Base-by-base conservation (phyloP, 2,888 invertebrate genomes). In the Spisula solida region DNA sequence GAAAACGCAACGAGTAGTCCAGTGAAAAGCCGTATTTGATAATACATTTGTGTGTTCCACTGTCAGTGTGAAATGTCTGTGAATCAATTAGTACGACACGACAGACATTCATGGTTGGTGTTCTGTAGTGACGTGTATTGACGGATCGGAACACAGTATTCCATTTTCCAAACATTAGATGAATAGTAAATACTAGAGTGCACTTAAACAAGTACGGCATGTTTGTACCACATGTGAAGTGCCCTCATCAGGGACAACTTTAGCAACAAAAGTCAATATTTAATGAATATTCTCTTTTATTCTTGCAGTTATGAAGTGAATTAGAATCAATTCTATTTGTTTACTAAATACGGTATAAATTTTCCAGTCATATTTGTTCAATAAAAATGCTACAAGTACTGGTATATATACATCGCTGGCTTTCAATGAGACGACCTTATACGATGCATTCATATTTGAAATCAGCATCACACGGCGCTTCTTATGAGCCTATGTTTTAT, bases 231-330 rank as follows among this genome's bases (percentile, higher is more conserved):
- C 25, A n/a, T 25, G 60, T 66, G 60, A 25, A 66, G 60, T 66
- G n/a, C 25, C 60, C 41, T 66, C 25, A n/a, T 66, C n/a, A 10
- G 6, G 10, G 10, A n/a, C 25, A n/a, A 66, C 5, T 25, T 66
- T 66, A 25, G 25, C 25, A 66, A 66, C 41, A 25, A 66, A 2
- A 66, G 60, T 10, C 51, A 66, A n/a, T 66, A 66, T 66, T 66
- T n/a, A 25, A 25, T 66, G 60, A 66, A 66, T n/a, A 66, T 66
- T 66, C 25, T n/a, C 60, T 66, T 66, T 66, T 25, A 25, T 66
- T 66, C 25, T 66, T 25, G 25, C 4, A 8, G 60, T 66, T 25
- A 66, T 25, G n/a, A 5, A 66, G 25, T 4, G 60, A 25, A 10
- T n/a, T 25, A 66, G n/a, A 66, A 66, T 66, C 60, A 66, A 66